A percentile compares a stretch with the other conserved stretches of the same genome.
Conservation (phyloP, 1,140 invertebrate genomes). For the Popillia japonica region DNA sequence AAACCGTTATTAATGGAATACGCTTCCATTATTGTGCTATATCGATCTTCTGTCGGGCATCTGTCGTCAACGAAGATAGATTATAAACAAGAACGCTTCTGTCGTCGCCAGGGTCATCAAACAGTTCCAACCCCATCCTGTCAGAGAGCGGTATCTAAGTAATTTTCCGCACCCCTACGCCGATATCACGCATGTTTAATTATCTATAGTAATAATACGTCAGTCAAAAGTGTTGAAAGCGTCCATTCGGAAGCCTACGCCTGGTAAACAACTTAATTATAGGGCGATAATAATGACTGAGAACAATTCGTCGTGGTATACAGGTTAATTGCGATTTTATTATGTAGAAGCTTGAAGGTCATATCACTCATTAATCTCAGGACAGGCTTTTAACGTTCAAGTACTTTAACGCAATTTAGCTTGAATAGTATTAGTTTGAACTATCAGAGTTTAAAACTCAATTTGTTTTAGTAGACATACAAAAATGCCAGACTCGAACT, state of each 20-base stretch:
- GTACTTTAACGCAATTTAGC: too few relatives aligned
- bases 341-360: not conserved
- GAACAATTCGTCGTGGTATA: not conserved
- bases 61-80: slow-evolving; percentile 4
- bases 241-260: not conserved
- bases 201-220: not conserved
- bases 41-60: not conserved
- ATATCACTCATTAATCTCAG: not conserved
- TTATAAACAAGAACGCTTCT: not conserved
- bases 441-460: too few relatives aligned
- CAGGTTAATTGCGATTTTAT: not conserved
- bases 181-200: slow-evolving; percentile 10
- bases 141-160: not conserved
- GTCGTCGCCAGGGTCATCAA: not conserved
- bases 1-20: slow-evolving; percentile 7
- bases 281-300: not conserved
- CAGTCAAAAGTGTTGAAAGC: not conserved
- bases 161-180: not conserved
- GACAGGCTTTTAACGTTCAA: too few relatives aligned
- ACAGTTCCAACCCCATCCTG: not conserved
- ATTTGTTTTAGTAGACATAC: too few relatives aligned
- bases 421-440: too few relatives aligned
- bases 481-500: too few relatives aligned
- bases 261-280: slow-evolving; percentile 2
- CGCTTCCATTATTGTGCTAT: slow-evolving; percentile 1